These are phyloP conservation scores for Halcyon chelicuti DNA, from an alignment of 2,797 vertebrate genomes.

Conservation along the genomic window DNA sequence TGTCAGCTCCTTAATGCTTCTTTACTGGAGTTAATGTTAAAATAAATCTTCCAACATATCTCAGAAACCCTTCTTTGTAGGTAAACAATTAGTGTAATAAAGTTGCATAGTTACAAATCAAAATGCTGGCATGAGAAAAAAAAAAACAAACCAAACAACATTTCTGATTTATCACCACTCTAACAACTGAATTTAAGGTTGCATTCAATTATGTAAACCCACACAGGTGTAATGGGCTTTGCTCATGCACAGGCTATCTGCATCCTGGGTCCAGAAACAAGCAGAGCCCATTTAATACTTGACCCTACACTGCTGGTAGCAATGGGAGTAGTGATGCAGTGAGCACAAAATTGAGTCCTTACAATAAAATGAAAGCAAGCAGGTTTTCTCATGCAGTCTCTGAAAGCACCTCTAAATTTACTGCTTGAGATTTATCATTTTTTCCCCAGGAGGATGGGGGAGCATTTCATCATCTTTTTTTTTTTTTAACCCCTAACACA, in stretches of 20 bases:
- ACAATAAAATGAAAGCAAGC: not conserved
- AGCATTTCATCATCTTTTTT: not conserved
- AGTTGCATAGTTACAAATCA: not conserved
- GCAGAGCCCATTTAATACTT: not conserved
- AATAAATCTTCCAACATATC: conserved; percentile 13
- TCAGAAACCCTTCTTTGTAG: not conserved
- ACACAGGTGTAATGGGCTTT: not conserved
- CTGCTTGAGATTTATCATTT: not conserved
- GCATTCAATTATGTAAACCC: not conserved
- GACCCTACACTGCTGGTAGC: not conserved
- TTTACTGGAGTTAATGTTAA: conserved; percentile 17
- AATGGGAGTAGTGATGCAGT: not conserved
- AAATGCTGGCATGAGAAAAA: not conserved
- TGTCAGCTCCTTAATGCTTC: conserved; percentile 43
- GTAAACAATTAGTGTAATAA: not conserved
- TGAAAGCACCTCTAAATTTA: not conserved
- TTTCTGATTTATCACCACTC: not conserved
- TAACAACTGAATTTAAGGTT: not conserved
- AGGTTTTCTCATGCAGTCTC: not conserved
- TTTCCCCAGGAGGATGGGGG: not conserved
- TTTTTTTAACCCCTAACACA: not conserved
- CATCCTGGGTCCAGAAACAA: not conserved
- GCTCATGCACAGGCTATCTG: not conserved
- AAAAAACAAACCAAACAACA: not conserved
- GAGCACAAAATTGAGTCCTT: not conserved